phyloP scores from a whole-genome alignment of 2,888 invertebrate genomes.

The Agrochola lota region DNA sequence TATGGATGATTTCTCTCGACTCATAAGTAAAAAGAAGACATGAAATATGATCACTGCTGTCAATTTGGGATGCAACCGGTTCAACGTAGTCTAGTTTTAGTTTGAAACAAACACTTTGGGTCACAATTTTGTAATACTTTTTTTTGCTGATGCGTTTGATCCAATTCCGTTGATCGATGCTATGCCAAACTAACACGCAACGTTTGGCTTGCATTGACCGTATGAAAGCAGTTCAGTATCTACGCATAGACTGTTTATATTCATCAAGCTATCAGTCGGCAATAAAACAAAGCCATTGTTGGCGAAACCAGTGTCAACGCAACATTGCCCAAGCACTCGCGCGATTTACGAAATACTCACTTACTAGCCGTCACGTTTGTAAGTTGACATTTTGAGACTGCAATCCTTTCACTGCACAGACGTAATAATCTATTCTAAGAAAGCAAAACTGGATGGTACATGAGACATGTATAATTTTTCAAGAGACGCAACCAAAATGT shows the following conservation, averaged over 20 bases:
- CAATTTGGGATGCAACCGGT: constrained; percentile 38
- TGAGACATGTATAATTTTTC: constrained; percentile 37
- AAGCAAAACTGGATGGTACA: constrained; percentile 40
- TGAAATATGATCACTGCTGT: constrained; percentile 56
- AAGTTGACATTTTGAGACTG: constrained; percentile 82
- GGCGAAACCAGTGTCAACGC: constrained; percentile 79
- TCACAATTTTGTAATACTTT: constrained; percentile 22
- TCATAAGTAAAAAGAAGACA: constrained; percentile 29
- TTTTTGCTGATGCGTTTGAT: constrained; percentile 41
- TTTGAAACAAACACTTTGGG: constrained; percentile 24
- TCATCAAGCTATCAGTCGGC: constrained; percentile 61
- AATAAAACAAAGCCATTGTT: constrained; percentile 80
- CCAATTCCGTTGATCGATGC: constrained; percentile 34
- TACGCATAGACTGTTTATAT: constrained; percentile 60
- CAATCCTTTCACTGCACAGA: constrained; percentile 83
- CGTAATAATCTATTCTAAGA: constrained; percentile 65
- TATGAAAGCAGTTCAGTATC: constrained; percentile 42
- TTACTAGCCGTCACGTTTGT: constrained; percentile 80
- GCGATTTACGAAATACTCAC: constrained; percentile 84
- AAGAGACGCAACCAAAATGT: constrained; percentile 26
- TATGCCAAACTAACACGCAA: constrained; percentile 44
- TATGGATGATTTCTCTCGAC: constrained; percentile 42
- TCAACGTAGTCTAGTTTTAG: constrained; percentile 38
- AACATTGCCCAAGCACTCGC: constrained; percentile 79
- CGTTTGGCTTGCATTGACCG: constrained; percentile 23